phyloP scores from a whole-genome alignment of 2,113 vertebrate genomes.

The Lepus americanus region DNA sequence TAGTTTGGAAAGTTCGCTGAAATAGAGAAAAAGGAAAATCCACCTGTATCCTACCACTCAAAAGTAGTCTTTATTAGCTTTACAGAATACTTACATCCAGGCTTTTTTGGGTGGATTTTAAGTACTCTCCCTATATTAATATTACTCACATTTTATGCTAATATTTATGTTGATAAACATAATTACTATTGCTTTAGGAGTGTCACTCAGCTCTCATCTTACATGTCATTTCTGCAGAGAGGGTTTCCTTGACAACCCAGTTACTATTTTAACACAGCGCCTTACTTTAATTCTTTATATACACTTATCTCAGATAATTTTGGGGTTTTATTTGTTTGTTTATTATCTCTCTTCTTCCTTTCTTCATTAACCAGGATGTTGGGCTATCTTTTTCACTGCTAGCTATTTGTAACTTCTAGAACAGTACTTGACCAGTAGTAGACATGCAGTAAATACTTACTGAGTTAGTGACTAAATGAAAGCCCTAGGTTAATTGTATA shows the following conservation, averaged over 20 bases:
- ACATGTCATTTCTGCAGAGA: slow-evolving; percentile 57
- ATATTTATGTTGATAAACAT: slow-evolving; percentile 51
- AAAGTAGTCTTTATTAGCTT: background rate
- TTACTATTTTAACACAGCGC: slow-evolving; percentile 19
- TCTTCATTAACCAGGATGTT: slow-evolving; percentile 28
- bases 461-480: background rate
- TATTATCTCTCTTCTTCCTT: background rate
- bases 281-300: slow-evolving; percentile 57
- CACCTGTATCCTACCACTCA: background rate
- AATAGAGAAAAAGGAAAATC: slow-evolving; percentile 4
- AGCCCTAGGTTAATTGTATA: background rate
- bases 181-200: slow-evolving; percentile 39
- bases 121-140: background rate
- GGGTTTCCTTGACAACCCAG: slow-evolving; percentile 45
- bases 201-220: slow-evolving; percentile 53
- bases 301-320: background rate
- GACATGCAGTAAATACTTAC: background rate
- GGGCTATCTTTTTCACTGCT: slow-evolving; percentile 13
- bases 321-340: slow-evolving; percentile 20
- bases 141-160: slow-evolving; percentile 3
- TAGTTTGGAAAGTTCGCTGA: slow-evolving; percentile 9
- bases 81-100: slow-evolving; percentile 7
- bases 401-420: background rate
- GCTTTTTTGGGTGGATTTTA: background rate
- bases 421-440: background rate